Percentiles rank a stretch among this genome's conserved stretches.
Conservation (phyloP, 2,797 vertebrate species). For the Iguana delicatissima region DNA sequence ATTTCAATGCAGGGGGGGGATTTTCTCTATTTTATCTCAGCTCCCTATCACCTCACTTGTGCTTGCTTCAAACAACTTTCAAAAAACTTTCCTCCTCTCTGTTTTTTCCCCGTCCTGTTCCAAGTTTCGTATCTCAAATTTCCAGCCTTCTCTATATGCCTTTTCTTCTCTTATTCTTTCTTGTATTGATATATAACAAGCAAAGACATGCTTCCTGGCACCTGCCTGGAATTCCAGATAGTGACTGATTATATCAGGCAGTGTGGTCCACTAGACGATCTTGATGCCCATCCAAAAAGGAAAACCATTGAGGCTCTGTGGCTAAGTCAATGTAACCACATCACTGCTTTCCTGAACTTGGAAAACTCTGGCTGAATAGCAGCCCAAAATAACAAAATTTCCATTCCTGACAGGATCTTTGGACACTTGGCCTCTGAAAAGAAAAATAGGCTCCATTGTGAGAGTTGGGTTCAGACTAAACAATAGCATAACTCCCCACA, state of each 20-base stretch:
- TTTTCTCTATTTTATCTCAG: not conserved
- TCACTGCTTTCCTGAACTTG: slow-evolving; percentile 51
- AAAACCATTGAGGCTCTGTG: slow-evolving; percentile 51
- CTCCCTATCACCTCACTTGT: not conserved
- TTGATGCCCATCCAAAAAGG: slow-evolving; percentile 41
- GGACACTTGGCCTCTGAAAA: slow-evolving; percentile 57
- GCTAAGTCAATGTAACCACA: slow-evolving; percentile 46
- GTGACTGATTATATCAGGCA: slow-evolving; percentile 18
- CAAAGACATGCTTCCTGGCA: not conserved
- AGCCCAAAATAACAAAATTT: slow-evolving; percentile 73
- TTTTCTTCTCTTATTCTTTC: not conserved
- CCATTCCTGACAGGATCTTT: slow-evolving; percentile 37
- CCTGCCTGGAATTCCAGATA: slow-evolving; percentile 13
- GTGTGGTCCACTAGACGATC: slow-evolving; percentile 23
- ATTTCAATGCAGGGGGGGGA: not conserved
- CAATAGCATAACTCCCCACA: not conserved
- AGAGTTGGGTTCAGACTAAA: slow-evolving; percentile 57
- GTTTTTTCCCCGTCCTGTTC: too few relatives aligned
- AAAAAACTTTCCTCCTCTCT: not conserved
- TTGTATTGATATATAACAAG: accelerated
- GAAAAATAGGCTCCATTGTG: slow-evolving; percentile 47
- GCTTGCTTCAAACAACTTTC: not conserved
- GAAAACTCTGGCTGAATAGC: slow-evolving; percentile 26
- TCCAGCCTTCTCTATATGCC: not conserved
- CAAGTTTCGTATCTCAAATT: not conserved